Conservation (phyloP, 2,797 vertebrate genomes). For the Australoheros facetus region DNA sequence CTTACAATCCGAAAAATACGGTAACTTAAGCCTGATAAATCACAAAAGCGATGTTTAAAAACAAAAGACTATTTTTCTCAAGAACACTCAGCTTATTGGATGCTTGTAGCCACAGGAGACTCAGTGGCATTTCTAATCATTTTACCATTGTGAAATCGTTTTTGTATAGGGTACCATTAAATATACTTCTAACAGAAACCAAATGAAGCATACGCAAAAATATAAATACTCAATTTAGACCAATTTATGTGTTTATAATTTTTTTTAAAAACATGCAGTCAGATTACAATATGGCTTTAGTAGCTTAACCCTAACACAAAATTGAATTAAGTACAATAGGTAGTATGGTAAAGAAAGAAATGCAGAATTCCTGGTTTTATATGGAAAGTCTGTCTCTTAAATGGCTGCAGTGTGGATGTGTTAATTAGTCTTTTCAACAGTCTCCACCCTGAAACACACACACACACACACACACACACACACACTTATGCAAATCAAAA, state of each 20-base stretch:
- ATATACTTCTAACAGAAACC: not conserved
- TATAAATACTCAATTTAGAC: not conserved
- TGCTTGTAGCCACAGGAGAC: not conserved
- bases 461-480: conserved; percentile 23
- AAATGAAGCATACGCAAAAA: not conserved
- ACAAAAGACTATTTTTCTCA: not conserved
- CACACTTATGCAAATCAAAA: conserved; percentile 54
- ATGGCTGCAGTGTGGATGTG: conserved; percentile 33
- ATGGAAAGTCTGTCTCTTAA: conserved; percentile 4
- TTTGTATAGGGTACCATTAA: not conserved
- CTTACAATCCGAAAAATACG: too few species aligned
- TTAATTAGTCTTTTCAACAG: conserved; percentile 62
- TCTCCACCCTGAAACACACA: conserved; percentile 16
- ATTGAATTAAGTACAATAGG: not conserved
- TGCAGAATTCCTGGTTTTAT: not conserved
- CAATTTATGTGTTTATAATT: not conserved
- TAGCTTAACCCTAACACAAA: not conserved
- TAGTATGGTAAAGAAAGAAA: not conserved
- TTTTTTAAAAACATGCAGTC: too few species aligned
- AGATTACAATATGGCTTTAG: not conserved
- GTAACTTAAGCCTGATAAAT: not conserved
- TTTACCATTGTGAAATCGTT: not conserved
- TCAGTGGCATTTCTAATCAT: conserved; percentile 12
- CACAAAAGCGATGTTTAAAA: not conserved
- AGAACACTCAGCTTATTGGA: conserved; percentile 2